Conservation (phyloP, 2,113 vertebrate species). For the Oryzias celebensis region DNA sequence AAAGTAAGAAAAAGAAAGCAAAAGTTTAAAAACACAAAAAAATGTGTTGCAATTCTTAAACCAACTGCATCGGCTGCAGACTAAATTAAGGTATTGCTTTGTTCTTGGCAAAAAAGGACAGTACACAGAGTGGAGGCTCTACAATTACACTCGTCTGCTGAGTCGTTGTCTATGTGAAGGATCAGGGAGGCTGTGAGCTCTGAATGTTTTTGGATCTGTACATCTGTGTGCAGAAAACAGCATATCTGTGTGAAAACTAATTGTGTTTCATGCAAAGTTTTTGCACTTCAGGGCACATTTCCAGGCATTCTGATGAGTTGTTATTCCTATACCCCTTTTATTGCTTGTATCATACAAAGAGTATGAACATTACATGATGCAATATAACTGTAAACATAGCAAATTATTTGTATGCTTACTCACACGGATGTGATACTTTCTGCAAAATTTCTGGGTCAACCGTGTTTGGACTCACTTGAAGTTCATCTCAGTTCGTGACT, state of each 20-base stretch:
- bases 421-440: background rate
- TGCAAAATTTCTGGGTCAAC: conserved; percentile 10
- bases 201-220: conserved; percentile 6
- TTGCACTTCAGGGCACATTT: background rate
- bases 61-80: conserved; percentile 7
- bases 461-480: background rate
- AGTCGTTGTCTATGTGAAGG: conserved; percentile 35
- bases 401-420: background rate
- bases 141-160: conserved; percentile 51
- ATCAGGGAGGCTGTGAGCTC: conserved; percentile 17
- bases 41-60: conserved; percentile 5
- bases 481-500: conserved; percentile 1
- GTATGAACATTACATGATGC: too few relatives aligned
- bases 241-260: background rate
- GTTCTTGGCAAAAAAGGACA: conserved; percentile 55
- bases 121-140: conserved; percentile 39
- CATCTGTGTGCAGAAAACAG: background rate
- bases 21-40: background rate
- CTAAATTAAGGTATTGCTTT: conserved; percentile 54
- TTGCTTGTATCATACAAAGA: too few relatives aligned
- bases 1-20: background rate
- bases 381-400: too few relatives aligned
- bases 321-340: too few relatives aligned
- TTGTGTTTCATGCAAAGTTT: conserved; percentile 3
- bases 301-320: too few relatives aligned